Evolutionary conservation across 2,113 vertebrate species (phyloP).

Genomic region (Bambusicola thoracicus): DNA sequence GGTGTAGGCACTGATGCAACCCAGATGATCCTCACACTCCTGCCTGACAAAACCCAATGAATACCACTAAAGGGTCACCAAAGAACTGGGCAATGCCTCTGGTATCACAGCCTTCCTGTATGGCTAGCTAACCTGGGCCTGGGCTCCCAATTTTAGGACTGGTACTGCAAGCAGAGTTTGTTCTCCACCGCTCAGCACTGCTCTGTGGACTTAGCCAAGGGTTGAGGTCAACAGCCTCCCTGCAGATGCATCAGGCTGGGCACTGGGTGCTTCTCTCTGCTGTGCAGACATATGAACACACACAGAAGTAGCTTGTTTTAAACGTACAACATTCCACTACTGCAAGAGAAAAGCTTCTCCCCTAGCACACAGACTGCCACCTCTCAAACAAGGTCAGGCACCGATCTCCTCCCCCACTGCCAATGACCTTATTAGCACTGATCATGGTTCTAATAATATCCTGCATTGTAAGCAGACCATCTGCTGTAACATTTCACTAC

Average conservation of each 20-base stretch:
- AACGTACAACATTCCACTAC: neutral
- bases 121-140: neutral
- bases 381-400: conserved; percentile 63
- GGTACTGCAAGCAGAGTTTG: neutral
- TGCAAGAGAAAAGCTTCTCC: neutral
- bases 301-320: neutral
- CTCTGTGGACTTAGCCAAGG: neutral
- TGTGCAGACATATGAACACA: neutral
- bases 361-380: neutral
- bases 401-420: conserved; percentile 2
- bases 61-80: neutral
- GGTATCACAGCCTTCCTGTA: neutral
- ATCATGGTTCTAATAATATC: conserved; percentile 73
- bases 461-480: conserved; percentile 17
- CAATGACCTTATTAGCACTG: conserved; percentile 71
- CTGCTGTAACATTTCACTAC: conserved; percentile 46
- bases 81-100: neutral
- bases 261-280: neutral
- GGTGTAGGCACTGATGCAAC: neutral
- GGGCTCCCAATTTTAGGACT: neutral
- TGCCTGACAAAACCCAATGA: neutral
- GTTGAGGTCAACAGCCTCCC: neutral
- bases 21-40: neutral
- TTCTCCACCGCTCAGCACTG: neutral
- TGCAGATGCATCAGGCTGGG: rapidly evolving